Percentiles rank a stretch among this genome's conserved stretches.
These are phyloP conservation scores for Molanna angustata DNA, from an alignment of 2,888 invertebrate genomes.

Conservation along the genomic window DNA sequence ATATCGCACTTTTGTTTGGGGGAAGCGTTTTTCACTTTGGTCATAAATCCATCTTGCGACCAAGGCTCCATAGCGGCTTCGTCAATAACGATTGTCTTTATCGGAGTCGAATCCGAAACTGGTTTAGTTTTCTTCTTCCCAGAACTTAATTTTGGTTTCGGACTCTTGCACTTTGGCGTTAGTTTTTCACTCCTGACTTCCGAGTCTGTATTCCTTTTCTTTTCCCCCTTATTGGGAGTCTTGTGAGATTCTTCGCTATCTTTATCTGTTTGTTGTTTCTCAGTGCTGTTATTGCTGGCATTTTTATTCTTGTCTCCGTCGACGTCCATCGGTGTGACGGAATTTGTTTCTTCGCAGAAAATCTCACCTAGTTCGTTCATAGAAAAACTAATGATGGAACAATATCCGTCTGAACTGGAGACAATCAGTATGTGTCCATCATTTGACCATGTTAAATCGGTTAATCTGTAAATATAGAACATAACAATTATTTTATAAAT, in stretches of 20 bases:
- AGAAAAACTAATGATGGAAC: conserved; percentile 77
- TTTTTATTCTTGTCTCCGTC: conserved; percentile 4
- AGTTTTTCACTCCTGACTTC: conserved; percentile 34
- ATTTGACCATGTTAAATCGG: conserved; percentile 83
- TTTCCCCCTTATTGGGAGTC: conserved; percentile 13
- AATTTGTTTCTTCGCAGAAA: conserved; percentile 12
- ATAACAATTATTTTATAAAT: background rate
- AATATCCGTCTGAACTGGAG: conserved; percentile 89
- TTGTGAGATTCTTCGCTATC: conserved; percentile 2
- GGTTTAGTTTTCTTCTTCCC: conserved; percentile 36
- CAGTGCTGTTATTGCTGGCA: conserved; percentile 19
- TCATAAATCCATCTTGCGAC: conserved; percentile 46
- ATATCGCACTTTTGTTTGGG: conserved; percentile 13
- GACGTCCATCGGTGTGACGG: conserved; percentile 6
- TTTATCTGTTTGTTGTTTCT: background rate
- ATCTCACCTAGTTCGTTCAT: conserved; percentile 67
- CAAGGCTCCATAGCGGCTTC: conserved; percentile 53
- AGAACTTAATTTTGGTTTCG: conserved; percentile 34
- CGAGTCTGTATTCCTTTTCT: background rate
- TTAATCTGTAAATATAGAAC: conserved; percentile 51
- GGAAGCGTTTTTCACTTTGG: conserved; percentile 17
- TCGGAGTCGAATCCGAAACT: conserved; percentile 16
- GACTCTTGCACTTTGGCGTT: conserved; percentile 33
- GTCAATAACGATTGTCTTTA: conserved; percentile 46
- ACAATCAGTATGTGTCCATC: conserved; percentile 74